A percentile compares a stretch with the other conserved stretches of the same genome.
Conservation (phyloP, 2,888 invertebrate species). For the Plusia festucae region DNA sequence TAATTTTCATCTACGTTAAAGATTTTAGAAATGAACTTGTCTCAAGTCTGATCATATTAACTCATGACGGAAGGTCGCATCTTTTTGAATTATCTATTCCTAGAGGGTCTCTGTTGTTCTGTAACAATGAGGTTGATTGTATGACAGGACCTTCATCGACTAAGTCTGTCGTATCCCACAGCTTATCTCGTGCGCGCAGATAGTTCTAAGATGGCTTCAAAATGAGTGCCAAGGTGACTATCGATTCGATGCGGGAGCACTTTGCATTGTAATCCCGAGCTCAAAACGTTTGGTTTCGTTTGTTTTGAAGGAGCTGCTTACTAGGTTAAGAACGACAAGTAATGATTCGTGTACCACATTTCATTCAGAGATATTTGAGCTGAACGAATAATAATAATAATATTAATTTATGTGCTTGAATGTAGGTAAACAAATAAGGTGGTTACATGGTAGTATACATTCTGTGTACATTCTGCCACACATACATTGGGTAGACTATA, state of each 20-base stretch:
- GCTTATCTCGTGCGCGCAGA: constrained; percentile 33
- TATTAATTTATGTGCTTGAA: no score
- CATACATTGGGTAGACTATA: no score
- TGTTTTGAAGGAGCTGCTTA: constrained; percentile 11
- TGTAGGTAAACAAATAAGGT: no score
- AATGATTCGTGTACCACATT: background rate
- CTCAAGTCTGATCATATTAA: background rate
- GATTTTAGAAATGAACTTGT: no score
- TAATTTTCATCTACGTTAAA: no score
- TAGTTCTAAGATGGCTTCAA: constrained; percentile 35
- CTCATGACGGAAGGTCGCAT: background rate
- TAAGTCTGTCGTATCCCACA: background rate
- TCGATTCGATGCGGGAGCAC: constrained; percentile 48
- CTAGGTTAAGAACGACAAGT: background rate
- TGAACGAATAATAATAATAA: no score
- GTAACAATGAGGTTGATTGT: background rate
- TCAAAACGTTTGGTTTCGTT: constrained; percentile 11
- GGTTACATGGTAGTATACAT: no score
- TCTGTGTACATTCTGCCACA: no score
- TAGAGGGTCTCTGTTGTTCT: background rate
- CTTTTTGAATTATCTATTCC: constrained; percentile 1
- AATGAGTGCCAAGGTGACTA: constrained; percentile 49
- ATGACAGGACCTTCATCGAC: constrained; percentile 4
- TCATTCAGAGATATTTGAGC: background rate
- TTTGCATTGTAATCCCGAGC: constrained; percentile 49